These are phyloP conservation scores for Corbicula japonica DNA, from an alignment of 2,888 invertebrate species.

Conservation along the genomic window DNA sequence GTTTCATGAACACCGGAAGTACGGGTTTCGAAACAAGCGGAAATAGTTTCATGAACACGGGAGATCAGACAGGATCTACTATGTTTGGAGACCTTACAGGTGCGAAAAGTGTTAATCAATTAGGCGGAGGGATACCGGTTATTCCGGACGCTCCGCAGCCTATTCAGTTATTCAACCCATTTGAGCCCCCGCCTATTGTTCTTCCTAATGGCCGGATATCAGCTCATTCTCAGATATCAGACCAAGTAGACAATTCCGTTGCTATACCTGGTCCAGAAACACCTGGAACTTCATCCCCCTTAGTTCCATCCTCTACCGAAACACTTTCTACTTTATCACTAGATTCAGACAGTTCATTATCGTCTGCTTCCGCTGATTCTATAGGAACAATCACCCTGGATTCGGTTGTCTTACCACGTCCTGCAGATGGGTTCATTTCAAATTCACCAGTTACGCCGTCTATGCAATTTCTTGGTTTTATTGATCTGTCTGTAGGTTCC, in stretches of 20 bases:
- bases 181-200: constrained; percentile 51
- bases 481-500: too few relatives aligned
- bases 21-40: constrained; percentile 1
- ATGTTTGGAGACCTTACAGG: neutral
- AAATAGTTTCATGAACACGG: neutral
- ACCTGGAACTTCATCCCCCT: neutral
- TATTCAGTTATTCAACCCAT: constrained; percentile 17
- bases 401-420: too few relatives aligned
- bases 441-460: too few relatives aligned
- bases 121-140: constrained; percentile 36
- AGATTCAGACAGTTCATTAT: too few relatives aligned
- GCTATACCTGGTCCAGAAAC: too few relatives aligned
- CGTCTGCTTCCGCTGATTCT: too few relatives aligned
- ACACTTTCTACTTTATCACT: too few relatives aligned
- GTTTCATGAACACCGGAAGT: neutral
- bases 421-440: too few relatives aligned
- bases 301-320: constrained; percentile 2
- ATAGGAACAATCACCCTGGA: too few relatives aligned
- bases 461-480: too few relatives aligned
- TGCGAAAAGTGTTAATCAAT: neutral
- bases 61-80: neutral
- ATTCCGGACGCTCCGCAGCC: constrained; percentile 12
- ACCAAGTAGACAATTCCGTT: too few relatives aligned
- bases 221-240: constrained; percentile 26
- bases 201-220: constrained; percentile 50